Evolutionary conservation across 2,113 vertebrate genomes (phyloP).

Genomic region (Cranoglanis bouderius): DNA sequence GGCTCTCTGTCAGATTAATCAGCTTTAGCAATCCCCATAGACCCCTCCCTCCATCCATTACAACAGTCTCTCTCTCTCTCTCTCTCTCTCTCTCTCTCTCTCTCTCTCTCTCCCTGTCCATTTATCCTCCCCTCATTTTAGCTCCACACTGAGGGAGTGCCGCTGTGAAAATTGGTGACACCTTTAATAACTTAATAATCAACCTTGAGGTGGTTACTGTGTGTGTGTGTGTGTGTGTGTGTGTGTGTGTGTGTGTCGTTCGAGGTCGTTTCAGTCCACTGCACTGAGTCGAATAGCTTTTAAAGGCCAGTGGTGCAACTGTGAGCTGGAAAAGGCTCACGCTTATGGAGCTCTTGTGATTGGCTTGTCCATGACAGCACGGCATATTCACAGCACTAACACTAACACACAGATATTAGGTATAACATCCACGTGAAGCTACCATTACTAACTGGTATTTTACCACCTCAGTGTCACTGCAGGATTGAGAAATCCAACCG

Average conservation of each 20-base stretch:
- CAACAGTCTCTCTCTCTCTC: neutral
- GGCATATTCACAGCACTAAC: neutral
- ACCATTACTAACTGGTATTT: neutral
- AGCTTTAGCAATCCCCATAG: constrained; percentile 12
- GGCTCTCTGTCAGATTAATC: constrained; percentile 39
- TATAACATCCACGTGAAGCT: neutral
- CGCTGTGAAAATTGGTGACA: neutral
- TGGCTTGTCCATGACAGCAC: neutral
- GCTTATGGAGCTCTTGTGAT: neutral
- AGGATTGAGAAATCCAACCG: no score
- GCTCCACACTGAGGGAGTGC: neutral
- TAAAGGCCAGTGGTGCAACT: neutral
- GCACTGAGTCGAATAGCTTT: constrained; percentile 9
- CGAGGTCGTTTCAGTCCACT: neutral
- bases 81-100: neutral
- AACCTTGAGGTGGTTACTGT: neutral
- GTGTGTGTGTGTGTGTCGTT: neutral
- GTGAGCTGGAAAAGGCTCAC: neutral
- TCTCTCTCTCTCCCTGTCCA: neutral
- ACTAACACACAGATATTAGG: neutral
- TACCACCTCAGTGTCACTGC: neutral
- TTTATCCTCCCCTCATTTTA: neutral
- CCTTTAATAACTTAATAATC: neutral
- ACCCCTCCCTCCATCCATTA: neutral
- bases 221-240: neutral